These are phyloP conservation scores for Stegastes partitus DNA, from an alignment of 2,113 vertebrate genomes.

Conservation along the genomic window DNA sequence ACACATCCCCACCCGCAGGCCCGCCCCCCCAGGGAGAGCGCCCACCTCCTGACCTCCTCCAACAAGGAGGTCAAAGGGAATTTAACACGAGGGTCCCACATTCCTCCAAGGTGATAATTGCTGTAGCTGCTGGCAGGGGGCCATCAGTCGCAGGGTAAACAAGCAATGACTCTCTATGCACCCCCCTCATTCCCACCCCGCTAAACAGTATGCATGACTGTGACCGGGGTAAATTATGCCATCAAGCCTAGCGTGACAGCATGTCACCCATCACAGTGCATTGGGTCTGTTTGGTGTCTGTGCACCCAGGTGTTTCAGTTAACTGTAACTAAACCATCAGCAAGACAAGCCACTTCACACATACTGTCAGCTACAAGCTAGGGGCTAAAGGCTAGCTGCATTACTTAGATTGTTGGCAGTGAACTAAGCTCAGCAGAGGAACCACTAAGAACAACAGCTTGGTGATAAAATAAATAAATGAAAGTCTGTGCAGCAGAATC, in stretches of 20 bases:
- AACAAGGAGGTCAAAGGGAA: constrained; percentile 86
- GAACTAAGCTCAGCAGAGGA: constrained; percentile 14
- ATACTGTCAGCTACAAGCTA: constrained; percentile 45
- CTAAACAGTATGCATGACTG: constrained; percentile 64
- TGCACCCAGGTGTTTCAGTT: constrained; percentile 75
- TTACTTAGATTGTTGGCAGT: constrained; percentile 39
- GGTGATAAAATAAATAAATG: background rate
- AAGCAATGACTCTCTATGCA: constrained; percentile 66
- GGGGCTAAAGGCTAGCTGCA: constrained; percentile 50
- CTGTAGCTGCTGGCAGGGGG: constrained; percentile 85
- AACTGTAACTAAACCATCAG: constrained; percentile 55
- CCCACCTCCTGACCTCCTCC: constrained; percentile 81
- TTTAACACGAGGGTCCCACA: constrained; percentile 85
- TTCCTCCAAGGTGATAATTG: constrained; percentile 91
- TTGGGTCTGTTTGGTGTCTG: constrained; percentile 62
- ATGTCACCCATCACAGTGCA: constrained; percentile 54
- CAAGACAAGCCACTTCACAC: constrained; percentile 69
- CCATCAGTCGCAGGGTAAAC: constrained; percentile 83
- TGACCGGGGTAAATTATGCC: constrained; percentile 79
- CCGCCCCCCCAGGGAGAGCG: constrained; percentile 60
- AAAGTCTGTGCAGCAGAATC: constrained; percentile 54
- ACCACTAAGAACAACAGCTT: background rate
- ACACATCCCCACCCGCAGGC: background rate
- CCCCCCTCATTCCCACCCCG: constrained; percentile 34
- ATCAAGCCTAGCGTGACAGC: constrained; percentile 68